A percentile compares a stretch with the other conserved stretches of the same genome.
Conservation (phyloP, 2,888 invertebrate species). For the Morinoia aosen region DNA sequence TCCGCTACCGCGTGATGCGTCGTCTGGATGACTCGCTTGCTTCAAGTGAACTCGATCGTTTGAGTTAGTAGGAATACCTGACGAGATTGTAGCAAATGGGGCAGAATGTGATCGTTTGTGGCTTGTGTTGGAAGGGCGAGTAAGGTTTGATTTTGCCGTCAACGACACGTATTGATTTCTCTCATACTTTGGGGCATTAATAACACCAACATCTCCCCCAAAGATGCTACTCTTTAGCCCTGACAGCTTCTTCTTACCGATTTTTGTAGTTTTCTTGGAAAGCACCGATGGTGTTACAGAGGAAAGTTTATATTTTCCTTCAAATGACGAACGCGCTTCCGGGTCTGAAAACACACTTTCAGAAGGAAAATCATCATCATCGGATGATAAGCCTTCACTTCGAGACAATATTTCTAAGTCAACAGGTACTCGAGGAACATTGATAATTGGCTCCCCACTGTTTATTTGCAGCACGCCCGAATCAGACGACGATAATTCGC, state of each 20-base stretch:
- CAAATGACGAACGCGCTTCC: background rate
- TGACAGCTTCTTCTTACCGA: background rate
- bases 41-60: background rate
- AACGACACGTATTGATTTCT: background rate
- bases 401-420: background rate
- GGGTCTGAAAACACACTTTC: background rate
- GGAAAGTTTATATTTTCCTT: background rate
- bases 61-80: background rate
- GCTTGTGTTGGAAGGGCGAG: background rate
- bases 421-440: background rate
- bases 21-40: background rate
- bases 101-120: background rate
- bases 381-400: background rate
- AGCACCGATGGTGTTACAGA: background rate
- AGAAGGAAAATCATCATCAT: background rate
- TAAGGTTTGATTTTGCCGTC: background rate
- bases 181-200: background rate
- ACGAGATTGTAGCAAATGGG: background rate
- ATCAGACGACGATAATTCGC: background rate
- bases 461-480: background rate
- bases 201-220: background rate
- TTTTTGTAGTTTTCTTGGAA: background rate
- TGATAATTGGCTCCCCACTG: background rate
- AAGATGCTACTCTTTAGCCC: background rate
- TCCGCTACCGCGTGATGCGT: background rate